Evolutionary conservation across 2,888 invertebrate species (phyloP).

Genomic region (Abrostola tripartita): DNA sequence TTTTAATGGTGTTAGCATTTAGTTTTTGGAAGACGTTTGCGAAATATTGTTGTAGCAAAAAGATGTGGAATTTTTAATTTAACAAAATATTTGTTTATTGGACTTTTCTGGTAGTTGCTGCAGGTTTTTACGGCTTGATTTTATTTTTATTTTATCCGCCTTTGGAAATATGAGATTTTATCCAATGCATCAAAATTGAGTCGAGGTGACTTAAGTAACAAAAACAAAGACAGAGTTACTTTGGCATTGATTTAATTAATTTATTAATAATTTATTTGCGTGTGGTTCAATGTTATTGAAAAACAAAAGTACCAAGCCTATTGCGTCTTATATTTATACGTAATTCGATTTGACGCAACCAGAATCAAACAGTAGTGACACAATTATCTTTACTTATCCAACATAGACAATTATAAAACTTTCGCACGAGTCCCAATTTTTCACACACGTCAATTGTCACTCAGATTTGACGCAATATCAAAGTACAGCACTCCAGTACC

Average conservation of each 20-base stretch:
- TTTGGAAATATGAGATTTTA: too few relatives aligned
- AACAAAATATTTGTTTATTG: not conserved
- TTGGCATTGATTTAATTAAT: too few relatives aligned
- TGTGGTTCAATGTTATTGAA: not conserved
- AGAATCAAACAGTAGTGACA: slow-evolving; percentile 2
- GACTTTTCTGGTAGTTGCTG: too few relatives aligned
- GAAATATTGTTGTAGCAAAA: not conserved
- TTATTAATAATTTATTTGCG: too few relatives aligned
- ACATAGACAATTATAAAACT: slow-evolving; percentile 56
- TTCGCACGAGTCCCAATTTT: slow-evolving; percentile 83
- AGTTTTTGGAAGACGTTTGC: not conserved
- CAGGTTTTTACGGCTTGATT: too few relatives aligned
- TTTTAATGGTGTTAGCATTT: slow-evolving; percentile 13
- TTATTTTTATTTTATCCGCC: too few relatives aligned
- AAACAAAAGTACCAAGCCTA: not conserved
- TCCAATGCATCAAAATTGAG: too few relatives aligned
- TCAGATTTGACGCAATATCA: slow-evolving; percentile 80
- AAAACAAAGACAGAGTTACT: too few relatives aligned
- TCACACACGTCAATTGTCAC: slow-evolving; percentile 82
- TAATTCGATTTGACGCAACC: slow-evolving; percentile 30
- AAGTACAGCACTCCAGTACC: slow-evolving; percentile 69
- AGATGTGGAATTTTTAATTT: not conserved
- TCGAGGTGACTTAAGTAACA: too few relatives aligned
- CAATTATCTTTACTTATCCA: slow-evolving; percentile 35
- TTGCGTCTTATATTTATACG: too few relatives aligned